phyloP scores from a whole-genome alignment of 1,140 invertebrate species.

The Conus betulinus region DNA sequence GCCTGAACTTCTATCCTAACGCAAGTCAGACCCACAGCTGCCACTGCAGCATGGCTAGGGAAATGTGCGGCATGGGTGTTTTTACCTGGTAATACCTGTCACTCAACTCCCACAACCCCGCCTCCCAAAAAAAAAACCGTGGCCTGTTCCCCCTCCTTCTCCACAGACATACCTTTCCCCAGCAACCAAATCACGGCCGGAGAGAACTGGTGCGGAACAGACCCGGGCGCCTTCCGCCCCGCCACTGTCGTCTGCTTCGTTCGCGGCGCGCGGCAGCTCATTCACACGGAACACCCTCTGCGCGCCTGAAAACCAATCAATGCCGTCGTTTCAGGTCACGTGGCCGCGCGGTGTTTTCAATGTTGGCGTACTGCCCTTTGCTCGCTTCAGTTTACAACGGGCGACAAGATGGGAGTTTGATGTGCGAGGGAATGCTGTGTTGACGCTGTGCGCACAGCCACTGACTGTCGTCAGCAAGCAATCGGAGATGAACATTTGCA shows the following conservation, averaged over 20 bases:
- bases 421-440: constrained; percentile 34
- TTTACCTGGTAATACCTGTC: constrained; percentile 6
- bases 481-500: background rate
- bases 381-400: constrained; percentile 32
- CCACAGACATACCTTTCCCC: background rate
- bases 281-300: constrained; percentile 32
- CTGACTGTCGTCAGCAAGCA: background rate
- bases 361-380: constrained; percentile 35
- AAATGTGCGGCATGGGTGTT: background rate
- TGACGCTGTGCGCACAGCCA: background rate
- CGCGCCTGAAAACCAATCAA: constrained; percentile 15
- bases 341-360: constrained; percentile 27
- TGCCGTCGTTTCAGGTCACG: constrained; percentile 14
- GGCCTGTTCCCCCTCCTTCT: background rate
- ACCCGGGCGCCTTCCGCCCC: background rate
- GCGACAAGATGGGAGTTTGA: constrained; percentile 38
- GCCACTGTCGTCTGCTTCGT: constrained; percentile 35
- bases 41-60: background rate
- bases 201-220: background rate
- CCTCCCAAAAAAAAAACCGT: background rate
- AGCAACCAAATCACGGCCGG: background rate
- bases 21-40: background rate
- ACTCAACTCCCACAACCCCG: background rate
- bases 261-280: constrained; percentile 23
- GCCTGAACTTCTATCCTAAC: background rate